A percentile compares a stretch with the other conserved stretches of the same genome.
phyloP scores from a whole-genome alignment of 2,797 vertebrate genomes.

The Onychomys arenicola region DNA sequence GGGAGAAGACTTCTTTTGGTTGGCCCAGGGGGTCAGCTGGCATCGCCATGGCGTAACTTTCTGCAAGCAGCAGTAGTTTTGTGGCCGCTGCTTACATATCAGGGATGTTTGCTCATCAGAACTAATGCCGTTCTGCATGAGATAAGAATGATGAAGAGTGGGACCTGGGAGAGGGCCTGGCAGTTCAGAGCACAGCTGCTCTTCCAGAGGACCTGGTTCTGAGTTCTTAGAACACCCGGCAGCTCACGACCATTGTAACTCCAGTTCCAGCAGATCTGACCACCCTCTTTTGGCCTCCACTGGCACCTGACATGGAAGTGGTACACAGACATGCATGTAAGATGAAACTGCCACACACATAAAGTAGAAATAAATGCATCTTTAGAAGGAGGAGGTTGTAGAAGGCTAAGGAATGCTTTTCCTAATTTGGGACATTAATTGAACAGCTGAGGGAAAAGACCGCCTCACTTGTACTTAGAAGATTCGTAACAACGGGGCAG shows the following conservation, averaged over 20 bases:
- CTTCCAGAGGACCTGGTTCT: neutral
- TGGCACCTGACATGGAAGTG: no score
- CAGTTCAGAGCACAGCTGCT: neutral
- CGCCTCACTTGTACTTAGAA: neutral
- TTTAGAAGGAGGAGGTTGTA: neutral
- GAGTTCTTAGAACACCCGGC: neutral
- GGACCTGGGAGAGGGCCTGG: neutral
- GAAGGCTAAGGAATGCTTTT: neutral
- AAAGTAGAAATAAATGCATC: neutral
- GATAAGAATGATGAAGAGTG: neutral
- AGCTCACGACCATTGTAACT: neutral
- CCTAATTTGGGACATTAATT: slow-evolving; percentile 18
- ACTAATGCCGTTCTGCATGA: neutral
- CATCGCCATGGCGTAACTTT: no score
- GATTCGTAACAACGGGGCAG: slow-evolving; percentile 1
- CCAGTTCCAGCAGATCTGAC: neutral
- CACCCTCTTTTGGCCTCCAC: neutral
- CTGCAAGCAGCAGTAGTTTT: neutral
- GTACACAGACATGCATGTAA: neutral
- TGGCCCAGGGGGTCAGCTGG: neutral
- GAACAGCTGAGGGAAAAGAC: neutral
- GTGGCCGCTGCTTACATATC: neutral
- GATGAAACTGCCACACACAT: neutral
- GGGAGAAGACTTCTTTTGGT: neutral
- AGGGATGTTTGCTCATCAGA: neutral